Percentiles rank a stretch among this genome's conserved stretches.
Evolutionary conservation across 2,113 vertebrate genomes (phyloP).

Genomic region (Eira barbara): DNA sequence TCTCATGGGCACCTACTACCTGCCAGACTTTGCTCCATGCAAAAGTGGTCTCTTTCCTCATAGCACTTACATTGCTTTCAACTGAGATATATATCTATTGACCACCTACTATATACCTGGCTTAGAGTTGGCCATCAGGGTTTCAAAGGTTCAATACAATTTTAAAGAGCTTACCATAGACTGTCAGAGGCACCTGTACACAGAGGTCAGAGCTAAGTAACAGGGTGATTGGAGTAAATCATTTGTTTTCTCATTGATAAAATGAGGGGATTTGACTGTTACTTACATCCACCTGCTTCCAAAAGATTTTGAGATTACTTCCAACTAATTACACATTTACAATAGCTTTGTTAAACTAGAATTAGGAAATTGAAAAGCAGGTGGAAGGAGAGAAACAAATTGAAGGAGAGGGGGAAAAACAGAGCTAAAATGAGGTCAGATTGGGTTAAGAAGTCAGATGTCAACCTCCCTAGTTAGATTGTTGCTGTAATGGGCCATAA

Average conservation of each 20-base stretch:
- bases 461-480: background rate
- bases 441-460: background rate
- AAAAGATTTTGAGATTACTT: slow-evolving; percentile 15
- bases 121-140: background rate
- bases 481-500: background rate
- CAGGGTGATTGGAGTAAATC: background rate
- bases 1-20: background rate
- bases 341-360: slow-evolving; percentile 31
- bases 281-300: background rate
- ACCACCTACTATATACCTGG: background rate
- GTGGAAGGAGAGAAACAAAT: background rate
- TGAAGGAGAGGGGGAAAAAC: background rate
- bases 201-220: background rate
- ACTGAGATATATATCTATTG: background rate
- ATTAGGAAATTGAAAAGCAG: slow-evolving; percentile 8
- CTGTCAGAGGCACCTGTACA: background rate
- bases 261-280: background rate
- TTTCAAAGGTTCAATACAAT: background rate
- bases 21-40: background rate
- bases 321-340: background rate
- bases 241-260: background rate
- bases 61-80: background rate
- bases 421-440: background rate
- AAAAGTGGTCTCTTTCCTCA: background rate
- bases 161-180: background rate